Percentiles rank a stretch among this genome's conserved stretches.
Conservation (phyloP, 2,888 invertebrate genomes). For the Sepiola atlantica region DNA sequence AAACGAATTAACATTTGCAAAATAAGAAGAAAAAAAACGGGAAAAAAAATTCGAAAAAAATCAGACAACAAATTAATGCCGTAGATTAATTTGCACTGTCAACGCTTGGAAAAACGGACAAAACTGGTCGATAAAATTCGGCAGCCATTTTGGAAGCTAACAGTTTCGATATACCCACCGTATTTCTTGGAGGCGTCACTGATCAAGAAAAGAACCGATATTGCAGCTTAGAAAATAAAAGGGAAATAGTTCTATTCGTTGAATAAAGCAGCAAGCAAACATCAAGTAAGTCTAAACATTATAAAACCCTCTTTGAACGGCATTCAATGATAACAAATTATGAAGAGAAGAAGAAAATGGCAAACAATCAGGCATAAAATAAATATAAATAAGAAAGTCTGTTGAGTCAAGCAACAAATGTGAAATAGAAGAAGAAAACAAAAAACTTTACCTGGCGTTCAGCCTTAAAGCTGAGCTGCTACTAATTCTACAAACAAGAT, state of each 20-base stretch:
- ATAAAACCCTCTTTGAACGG: not conserved
- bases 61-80: no score
- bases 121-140: no score
- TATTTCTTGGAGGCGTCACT: no score
- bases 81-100: no score
- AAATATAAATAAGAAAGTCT: not conserved
- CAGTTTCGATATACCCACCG: no score
- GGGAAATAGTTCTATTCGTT: not conserved
- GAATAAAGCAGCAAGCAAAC: not conserved
- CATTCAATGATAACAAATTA: not conserved
- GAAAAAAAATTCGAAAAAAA: no score
- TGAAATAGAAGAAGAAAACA: not conserved
- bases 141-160: no score
- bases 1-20: no score
- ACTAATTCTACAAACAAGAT: conserved; percentile 9
- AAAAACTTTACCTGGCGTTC: conserved; percentile 36
- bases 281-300: not conserved
- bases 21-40: no score
- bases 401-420: not conserved
- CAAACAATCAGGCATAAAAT: not conserved
- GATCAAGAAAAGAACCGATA: no score
- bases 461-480: conserved; percentile 40
- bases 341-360: not conserved
- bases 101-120: no score
- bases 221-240: not conserved